phyloP scores from a whole-genome alignment of 2,113 vertebrate species.

The Rhineura floridana region DNA sequence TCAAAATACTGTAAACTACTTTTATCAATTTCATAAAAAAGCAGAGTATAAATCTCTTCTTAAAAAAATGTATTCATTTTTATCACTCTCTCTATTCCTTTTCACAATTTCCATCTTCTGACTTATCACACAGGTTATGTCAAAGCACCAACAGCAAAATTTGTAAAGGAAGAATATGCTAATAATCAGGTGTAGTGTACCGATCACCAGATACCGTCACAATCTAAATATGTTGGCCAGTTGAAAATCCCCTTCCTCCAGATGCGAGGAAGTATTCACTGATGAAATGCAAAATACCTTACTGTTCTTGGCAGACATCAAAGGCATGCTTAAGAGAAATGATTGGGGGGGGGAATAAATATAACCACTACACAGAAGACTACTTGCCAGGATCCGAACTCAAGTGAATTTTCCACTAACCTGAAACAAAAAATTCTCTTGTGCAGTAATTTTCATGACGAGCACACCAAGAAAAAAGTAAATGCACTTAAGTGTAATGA shows the following conservation, averaged over 20 bases:
- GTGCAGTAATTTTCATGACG: not conserved
- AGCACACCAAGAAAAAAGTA: too few species aligned
- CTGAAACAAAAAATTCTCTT: not conserved
- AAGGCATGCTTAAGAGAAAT: not conserved
- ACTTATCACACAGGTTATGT: not conserved
- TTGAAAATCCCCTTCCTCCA: conserved; percentile 6
- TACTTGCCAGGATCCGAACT: not conserved
- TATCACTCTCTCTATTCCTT: not conserved
- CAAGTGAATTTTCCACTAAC: not conserved
- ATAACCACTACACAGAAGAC: not conserved
- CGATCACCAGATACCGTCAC: not conserved
- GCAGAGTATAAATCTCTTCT: too few species aligned
- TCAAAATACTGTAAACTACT: too few species aligned
- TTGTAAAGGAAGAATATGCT: not conserved
- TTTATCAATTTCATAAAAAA: too few species aligned
- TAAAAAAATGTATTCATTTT: not conserved
- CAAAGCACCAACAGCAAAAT: not conserved
- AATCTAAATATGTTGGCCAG: conserved; percentile 7
- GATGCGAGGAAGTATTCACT: not conserved
- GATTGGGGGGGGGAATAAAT: not conserved
- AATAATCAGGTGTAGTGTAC: not conserved
- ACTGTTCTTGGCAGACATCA: conserved; percentile 15
- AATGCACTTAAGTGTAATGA: too few species aligned
- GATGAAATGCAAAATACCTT: not conserved
- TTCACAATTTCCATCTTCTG: not conserved